Percentiles rank a stretch among this genome's conserved stretches.
Evolutionary conservation across 2,888 invertebrate genomes (phyloP).

Genomic region (Apoda limacodes): DNA sequence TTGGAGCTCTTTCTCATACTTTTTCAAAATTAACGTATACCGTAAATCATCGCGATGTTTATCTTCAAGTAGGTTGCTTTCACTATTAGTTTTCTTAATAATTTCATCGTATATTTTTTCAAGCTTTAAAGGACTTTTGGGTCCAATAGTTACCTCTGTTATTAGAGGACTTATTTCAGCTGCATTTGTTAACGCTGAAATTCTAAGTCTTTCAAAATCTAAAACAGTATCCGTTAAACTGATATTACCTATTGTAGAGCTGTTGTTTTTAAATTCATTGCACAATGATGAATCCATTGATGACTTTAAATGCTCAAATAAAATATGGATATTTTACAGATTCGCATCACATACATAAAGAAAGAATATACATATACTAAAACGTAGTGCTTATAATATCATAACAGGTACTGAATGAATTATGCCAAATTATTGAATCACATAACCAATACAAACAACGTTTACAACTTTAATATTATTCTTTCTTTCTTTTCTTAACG

Average conservation of each 20-base stretch:
- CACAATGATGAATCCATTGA: too few species aligned
- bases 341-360: too few species aligned
- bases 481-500: too few species aligned
- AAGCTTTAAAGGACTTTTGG: constrained; percentile 34
- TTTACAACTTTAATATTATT: too few species aligned
- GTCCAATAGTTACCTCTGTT: constrained; percentile 66
- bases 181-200: constrained; percentile 71
- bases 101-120: constrained; percentile 21
- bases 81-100: constrained; percentile 23
- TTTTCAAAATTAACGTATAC: constrained; percentile 42
- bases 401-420: too few species aligned
- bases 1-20: constrained; percentile 38
- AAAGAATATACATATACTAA: too few species aligned
- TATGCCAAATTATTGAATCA: too few species aligned
- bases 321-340: too few species aligned
- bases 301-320: too few species aligned
- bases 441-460: too few species aligned
- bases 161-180: constrained; percentile 61
- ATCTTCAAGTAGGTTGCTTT: constrained; percentile 37
- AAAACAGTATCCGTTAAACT: constrained; percentile 40
- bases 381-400: too few species aligned
- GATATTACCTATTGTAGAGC: constrained; percentile 30
- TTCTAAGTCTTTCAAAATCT: constrained; percentile 62
- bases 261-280: constrained; percentile 23
- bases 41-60: constrained; percentile 43